These are phyloP conservation scores for Ophion obscuratus DNA, from an alignment of 2,888 invertebrate species.

Conservation along the genomic window DNA sequence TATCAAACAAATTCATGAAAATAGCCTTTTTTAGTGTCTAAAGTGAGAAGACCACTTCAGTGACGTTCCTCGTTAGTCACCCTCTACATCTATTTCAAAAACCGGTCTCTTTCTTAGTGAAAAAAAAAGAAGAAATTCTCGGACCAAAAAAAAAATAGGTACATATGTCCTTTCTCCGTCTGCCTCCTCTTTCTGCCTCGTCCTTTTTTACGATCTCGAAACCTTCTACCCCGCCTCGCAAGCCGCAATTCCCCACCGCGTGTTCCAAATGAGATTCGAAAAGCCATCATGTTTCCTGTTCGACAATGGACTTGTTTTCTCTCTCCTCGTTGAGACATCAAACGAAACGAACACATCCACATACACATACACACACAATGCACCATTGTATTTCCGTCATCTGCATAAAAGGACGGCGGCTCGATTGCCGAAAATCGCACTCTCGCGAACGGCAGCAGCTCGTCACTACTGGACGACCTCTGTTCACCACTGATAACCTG, in stretches of 20 bases:
- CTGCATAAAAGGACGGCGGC: neutral
- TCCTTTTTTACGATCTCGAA: neutral
- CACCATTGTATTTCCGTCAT: neutral
- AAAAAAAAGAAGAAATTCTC: too few relatives aligned
- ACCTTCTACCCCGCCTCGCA: neutral
- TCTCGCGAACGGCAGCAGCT: neutral
- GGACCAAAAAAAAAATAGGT: too few relatives aligned
- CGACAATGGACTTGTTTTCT: neutral
- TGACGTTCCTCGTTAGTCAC: too few relatives aligned
- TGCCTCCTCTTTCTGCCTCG: neutral
- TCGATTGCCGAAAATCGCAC: neutral
- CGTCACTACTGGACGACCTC: neutral
- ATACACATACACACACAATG: too few relatives aligned
- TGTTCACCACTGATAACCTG: slow-evolving; percentile 4
- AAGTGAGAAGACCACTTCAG: too few relatives aligned
- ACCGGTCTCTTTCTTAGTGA: too few relatives aligned
- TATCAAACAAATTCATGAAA: too few relatives aligned
- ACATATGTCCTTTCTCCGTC: too few relatives aligned
- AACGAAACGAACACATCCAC: neutral
- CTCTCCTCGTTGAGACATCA: neutral
- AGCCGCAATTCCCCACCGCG: neutral
- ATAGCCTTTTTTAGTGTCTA: too few relatives aligned
- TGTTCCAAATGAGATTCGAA: slow-evolving; percentile 25
- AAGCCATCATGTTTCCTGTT: slow-evolving; percentile 1
- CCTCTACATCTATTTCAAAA: too few relatives aligned